Conservation (phyloP, 1,140 invertebrate species). For the Thalassaphorura encarpata region DNA sequence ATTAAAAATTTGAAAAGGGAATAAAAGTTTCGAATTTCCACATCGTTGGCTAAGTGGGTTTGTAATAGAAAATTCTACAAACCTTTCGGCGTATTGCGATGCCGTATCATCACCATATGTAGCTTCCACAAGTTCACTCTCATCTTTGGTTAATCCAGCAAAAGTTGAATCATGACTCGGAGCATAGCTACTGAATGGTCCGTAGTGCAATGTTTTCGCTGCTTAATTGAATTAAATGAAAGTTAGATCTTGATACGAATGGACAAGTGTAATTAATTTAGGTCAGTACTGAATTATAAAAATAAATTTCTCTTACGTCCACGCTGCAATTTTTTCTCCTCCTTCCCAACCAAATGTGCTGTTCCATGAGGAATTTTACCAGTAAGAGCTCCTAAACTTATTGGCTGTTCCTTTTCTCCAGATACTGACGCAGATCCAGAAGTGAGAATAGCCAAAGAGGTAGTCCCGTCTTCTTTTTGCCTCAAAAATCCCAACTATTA, state of each 20-base stretch:
- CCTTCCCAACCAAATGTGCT: constrained; percentile 55
- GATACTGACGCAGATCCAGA: constrained; percentile 60
- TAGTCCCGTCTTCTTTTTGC: constrained; percentile 69
- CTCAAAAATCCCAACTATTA: constrained; percentile 66
- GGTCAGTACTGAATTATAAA: too few relatives aligned
- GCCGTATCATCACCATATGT: constrained; percentile 86
- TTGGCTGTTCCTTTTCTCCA: constrained; percentile 60
- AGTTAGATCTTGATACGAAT: not conserved
- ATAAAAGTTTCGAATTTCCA: not conserved
- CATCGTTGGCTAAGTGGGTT: not conserved
- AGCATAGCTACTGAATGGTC: constrained; percentile 88
- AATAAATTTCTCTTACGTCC: constrained; percentile 43
- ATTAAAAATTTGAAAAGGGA: too few relatives aligned
- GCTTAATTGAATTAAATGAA: constrained; percentile 31
- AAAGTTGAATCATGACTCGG: constrained; percentile 92
- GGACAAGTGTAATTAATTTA: constrained; percentile 8
- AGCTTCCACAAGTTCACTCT: constrained; percentile 79
- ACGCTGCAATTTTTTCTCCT: constrained; percentile 80
- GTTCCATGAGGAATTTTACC: constrained; percentile 76
- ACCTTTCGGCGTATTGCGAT: constrained; percentile 72
- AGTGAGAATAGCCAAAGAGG: constrained; percentile 76
- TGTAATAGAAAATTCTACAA: constrained; percentile 8
- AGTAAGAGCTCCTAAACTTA: constrained; percentile 65
- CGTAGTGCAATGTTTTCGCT: constrained; percentile 86
- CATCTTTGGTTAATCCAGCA: constrained; percentile 83